Conservation (phyloP, 2,113 vertebrate species). For the Marcusenius ussheri region DNA sequence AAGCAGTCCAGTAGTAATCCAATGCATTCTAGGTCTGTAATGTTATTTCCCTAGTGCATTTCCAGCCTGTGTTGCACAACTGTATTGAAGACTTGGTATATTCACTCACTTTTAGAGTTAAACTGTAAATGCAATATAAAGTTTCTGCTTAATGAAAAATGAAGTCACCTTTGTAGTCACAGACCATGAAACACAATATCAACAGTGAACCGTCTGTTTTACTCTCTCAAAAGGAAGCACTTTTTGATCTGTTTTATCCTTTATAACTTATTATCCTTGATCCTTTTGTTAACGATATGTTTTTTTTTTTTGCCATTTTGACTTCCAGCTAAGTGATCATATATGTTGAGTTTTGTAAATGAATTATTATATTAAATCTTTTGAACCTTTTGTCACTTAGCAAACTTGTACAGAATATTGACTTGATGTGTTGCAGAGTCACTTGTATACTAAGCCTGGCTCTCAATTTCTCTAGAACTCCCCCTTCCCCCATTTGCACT, state of each 20-base stretch:
- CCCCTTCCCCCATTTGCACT: not conserved
- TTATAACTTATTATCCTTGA: slow-evolving; percentile 11
- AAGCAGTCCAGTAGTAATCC: not conserved
- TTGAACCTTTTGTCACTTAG: slow-evolving; percentile 2
- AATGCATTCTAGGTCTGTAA: not conserved
- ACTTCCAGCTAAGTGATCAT: not conserved
- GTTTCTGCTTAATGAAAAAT: not conserved
- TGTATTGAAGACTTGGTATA: not conserved
- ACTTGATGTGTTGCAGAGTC: not conserved
- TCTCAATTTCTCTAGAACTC: not conserved
- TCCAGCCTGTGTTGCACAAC: not conserved
- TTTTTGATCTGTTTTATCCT: not conserved
- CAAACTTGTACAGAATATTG: not conserved
- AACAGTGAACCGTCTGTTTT: not conserved
- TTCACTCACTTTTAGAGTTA: not conserved
- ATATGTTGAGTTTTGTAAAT: not conserved
- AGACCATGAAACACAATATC: slow-evolving; percentile 1
- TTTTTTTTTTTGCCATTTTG: not conserved
- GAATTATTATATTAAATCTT: slow-evolving; percentile 9
- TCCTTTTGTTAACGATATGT: not conserved
- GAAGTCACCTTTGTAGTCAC: not conserved
- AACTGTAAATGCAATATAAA: not conserved
- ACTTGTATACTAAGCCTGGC: not conserved
- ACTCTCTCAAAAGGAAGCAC: not conserved
- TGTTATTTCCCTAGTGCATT: not conserved